phyloP scores from a whole-genome alignment of 2,888 invertebrate genomes.

The Dicyrtomina minuta region DNA sequence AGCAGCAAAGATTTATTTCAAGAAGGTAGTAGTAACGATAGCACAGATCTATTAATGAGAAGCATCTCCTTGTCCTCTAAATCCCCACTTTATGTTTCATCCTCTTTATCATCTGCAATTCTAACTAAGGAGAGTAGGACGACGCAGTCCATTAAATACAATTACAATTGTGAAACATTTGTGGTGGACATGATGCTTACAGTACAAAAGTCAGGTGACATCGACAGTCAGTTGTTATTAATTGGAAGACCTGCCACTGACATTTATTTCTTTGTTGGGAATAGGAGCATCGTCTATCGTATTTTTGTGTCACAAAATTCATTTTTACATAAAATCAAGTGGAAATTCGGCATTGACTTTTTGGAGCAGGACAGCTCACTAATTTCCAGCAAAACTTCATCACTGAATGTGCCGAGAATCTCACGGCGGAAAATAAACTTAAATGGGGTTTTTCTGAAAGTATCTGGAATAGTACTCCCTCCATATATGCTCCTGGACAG shows the following conservation, averaged over 20 bases:
- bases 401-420: not conserved
- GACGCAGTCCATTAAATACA: too few species aligned
- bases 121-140: too few species aligned
- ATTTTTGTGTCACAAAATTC: not conserved
- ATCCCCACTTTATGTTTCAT: too few species aligned
- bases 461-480: conserved; percentile 15
- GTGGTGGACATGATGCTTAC: not conserved
- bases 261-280: not conserved
- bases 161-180: not conserved
- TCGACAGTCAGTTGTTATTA: not conserved
- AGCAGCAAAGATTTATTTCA: too few species aligned
- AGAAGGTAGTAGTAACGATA: too few species aligned
- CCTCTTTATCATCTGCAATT: too few species aligned
- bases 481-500: conserved; percentile 22
- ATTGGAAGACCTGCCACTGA: not conserved
- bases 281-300: too few species aligned
- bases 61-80: too few species aligned
- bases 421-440: conserved; percentile 19
- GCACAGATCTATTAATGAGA: too few species aligned
- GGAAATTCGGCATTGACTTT: not conserved
- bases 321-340: not conserved
- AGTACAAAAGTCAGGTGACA: not conserved
- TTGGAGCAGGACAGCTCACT: not conserved
- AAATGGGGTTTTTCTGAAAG: conserved; percentile 10
- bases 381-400: not conserved